Evolutionary conservation across 2,113 vertebrate species (phyloP).

Genomic region (Herpailurus yagouaroundi): DNA sequence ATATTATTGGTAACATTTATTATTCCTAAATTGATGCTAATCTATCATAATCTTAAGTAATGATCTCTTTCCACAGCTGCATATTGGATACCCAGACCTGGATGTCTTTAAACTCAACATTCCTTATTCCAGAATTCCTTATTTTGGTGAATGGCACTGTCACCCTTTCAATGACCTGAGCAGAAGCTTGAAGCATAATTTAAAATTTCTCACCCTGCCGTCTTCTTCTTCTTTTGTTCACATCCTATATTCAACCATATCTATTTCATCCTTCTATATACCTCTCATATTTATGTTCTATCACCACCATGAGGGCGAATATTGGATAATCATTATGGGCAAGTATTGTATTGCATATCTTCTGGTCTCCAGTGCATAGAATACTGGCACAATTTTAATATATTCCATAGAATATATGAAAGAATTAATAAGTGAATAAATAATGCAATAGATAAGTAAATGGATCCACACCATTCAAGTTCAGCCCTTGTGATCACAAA

Average conservation of each 20-base stretch:
- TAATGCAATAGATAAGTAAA: not conserved
- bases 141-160: not conserved
- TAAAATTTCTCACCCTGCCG: not conserved
- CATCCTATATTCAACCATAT: not conserved
- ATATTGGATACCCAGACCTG: not conserved
- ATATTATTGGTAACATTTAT: not conserved
- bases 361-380: not conserved
- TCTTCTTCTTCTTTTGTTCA: not conserved
- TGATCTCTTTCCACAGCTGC: not conserved
- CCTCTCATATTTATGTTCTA: not conserved
- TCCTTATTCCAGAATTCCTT: not conserved
- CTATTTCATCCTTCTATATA: not conserved
- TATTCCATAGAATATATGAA: not conserved
- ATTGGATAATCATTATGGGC: not conserved
- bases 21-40: not conserved
- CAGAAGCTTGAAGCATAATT: not conserved
- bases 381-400: not conserved
- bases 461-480: not conserved
- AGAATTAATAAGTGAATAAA: not conserved
- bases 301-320: not conserved
- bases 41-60: not conserved
- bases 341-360: not conserved
- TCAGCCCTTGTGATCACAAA: not conserved
- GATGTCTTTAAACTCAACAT: not conserved
- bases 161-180: not conserved